Base-by-base conservation (phyloP, 92 coral and sea anemone species). In the Palythoa caribaeorum region DNA sequence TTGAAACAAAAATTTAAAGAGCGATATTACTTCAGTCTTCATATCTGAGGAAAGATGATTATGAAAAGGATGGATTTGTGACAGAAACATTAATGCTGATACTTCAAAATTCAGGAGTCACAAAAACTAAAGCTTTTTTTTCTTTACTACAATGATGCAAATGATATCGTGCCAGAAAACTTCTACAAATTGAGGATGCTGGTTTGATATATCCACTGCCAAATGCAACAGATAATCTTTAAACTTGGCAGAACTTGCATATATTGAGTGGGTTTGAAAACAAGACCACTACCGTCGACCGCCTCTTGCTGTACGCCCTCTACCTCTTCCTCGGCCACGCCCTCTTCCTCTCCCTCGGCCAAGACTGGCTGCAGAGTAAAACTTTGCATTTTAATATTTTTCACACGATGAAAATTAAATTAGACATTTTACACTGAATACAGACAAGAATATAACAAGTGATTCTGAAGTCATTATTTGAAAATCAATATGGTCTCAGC, bases 341-440 rank as follows among this genome's bases (percentile, higher is more conserved):
- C 99, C 99, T 88, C 99, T 93, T 36, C 99, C 98, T 86, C 99
- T 89, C 14, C 96, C 99, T 62, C 98, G 85, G 71, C 96, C 94
- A 84, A 96, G 96, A 14, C 96, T 88, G 68, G 88, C 89, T 76
- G 87, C 78, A 78, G 83, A 62, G 35, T 63, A 83, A 88, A 44
- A 44, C 7, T 44, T 44, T 44, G 50, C 6, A 28, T 28, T 44
- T 44, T 44, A 44, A 0, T 44, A 44, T 44, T 44, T 44, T 44
- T 8, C 6, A 44, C 50, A 44, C 2, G 6, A 44, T 44, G 6
- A 44, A 5, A 44, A 44, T 5, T 44, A 3, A 44, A 44, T 44
- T 44, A 44, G 7, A 44, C 50, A 44, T 44, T 44, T 44, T 44
- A 44, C 50, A 44, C 7, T 5, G 50, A 44, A 0, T 44, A 44